Percentiles rank a stretch among this genome's conserved stretches.
These are phyloP conservation scores for Amiota minor DNA, from an alignment of 2,888 invertebrate genomes.

Conservation along the genomic window DNA sequence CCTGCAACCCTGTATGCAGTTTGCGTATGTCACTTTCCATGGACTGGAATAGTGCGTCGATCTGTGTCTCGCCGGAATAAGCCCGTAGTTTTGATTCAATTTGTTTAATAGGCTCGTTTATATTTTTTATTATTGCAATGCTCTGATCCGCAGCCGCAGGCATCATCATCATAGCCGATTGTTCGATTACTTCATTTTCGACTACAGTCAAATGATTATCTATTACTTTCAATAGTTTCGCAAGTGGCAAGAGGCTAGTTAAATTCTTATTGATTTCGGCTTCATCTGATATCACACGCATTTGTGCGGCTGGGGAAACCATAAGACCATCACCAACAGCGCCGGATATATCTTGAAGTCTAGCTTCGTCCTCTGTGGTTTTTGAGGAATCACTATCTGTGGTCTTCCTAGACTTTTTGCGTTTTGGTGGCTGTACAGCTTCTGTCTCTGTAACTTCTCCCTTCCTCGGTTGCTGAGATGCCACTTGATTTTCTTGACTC, in stretches of 20 bases:
- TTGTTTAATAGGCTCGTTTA: conserved; percentile 78
- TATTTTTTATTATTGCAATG: conserved; percentile 78
- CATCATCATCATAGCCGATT: conserved; percentile 80
- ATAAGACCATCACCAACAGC: conserved; percentile 77
- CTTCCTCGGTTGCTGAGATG: not conserved
- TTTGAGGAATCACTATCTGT: conserved; percentile 74
- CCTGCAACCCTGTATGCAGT: conserved; percentile 79
- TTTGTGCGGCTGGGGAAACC: conserved; percentile 52
- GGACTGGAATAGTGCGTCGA: conserved; percentile 74
- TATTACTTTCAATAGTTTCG: conserved; percentile 74
- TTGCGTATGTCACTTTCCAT: conserved; percentile 79
- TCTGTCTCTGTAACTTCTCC: conserved; percentile 62
- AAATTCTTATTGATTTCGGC: conserved; percentile 73
- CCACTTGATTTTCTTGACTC: conserved; percentile 64
- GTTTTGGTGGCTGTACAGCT: conserved; percentile 62
- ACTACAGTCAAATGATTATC: conserved; percentile 77
- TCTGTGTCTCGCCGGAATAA: conserved; percentile 73
- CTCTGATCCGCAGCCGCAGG: conserved; percentile 80
- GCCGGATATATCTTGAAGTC: conserved; percentile 75
- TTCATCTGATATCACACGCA: conserved; percentile 74
- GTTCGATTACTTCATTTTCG: conserved; percentile 79
- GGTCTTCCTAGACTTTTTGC: conserved; percentile 67
- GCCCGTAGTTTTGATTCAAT: conserved; percentile 78
- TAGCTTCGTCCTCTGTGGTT: conserved; percentile 71
- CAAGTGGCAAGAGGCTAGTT: conserved; percentile 71